phyloP scores from a whole-genome alignment of 2,888 invertebrate species.

The Hermaeophaga mercurialis region DNA sequence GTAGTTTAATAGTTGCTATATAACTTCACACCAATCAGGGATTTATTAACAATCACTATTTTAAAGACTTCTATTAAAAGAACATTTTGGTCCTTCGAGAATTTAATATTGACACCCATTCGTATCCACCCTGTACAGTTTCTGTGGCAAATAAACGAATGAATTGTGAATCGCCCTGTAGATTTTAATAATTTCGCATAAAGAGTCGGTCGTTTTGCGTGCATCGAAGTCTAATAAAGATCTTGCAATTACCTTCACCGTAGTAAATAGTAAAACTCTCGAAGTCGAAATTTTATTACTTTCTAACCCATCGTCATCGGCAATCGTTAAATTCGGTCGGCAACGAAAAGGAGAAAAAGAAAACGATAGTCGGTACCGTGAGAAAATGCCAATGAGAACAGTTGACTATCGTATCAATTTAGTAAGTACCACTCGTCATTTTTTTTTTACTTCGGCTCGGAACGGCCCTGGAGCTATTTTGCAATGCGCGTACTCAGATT shows the following conservation, averaged over 20 bases:
- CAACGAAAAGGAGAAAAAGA: conserved; percentile 34
- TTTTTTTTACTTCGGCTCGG: conserved; percentile 29
- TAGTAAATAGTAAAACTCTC: conserved; percentile 33
- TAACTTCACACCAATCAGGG: no score
- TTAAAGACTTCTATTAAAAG: no score
- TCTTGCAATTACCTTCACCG: conserved; percentile 29
- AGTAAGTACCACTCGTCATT: conserved; percentile 33
- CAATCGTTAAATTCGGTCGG: conserved; percentile 43
- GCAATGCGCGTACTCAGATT: conserved; percentile 34
- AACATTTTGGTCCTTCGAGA: no score
- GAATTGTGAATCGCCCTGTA: no score
- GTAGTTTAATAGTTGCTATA: no score
- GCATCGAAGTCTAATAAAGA: conserved; percentile 24
- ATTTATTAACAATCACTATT: no score
- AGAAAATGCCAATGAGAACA: conserved; percentile 35
- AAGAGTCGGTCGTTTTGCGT: conserved; percentile 18
- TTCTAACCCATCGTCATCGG: conserved; percentile 43
- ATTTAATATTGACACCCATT: no score
- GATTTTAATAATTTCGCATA: neutral
- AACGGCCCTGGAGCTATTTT: conserved; percentile 34
- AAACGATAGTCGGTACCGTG: conserved; percentile 38
- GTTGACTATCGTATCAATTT: conserved; percentile 36
- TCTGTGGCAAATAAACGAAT: no score
- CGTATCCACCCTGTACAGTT: no score
- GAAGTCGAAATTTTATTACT: conserved; percentile 35